Percentiles rank a stretch among this genome's conserved stretches.
phyloP scores from a whole-genome alignment of 2,888 invertebrate species.

The Amblyteles armatorius region DNA sequence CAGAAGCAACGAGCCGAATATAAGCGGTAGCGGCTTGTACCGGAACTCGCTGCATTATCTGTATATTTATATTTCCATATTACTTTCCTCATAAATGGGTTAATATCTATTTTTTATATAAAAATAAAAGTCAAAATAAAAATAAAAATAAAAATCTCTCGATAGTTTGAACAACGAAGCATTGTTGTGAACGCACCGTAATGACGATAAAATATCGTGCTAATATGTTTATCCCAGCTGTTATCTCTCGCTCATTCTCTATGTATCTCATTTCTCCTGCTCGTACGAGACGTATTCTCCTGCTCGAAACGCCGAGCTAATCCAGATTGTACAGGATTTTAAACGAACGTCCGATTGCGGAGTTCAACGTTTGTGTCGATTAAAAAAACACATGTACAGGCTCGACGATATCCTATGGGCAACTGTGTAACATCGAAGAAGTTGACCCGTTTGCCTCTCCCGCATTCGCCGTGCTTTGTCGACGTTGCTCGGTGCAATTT shows the following conservation, averaged over 20 bases:
- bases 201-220: constrained; percentile 44
- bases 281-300: background rate
- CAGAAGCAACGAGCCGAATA: constrained; percentile 26
- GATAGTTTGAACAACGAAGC: constrained; percentile 55
- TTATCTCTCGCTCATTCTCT: background rate
- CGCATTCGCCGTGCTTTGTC: constrained; percentile 23
- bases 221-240: constrained; percentile 34
- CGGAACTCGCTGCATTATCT: constrained; percentile 41
- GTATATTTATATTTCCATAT: constrained; percentile 11
- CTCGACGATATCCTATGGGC: background rate
- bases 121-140: constrained; percentile 14
- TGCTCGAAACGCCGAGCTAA: constrained; percentile 21
- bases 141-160: constrained; percentile 35
- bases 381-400: constrained; percentile 12
- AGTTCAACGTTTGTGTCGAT: constrained; percentile 35
- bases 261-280: constrained; percentile 9
- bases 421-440: constrained; percentile 5
- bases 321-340: constrained; percentile 57
- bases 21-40: constrained; percentile 12
- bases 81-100: constrained; percentile 50
- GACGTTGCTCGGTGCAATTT: constrained; percentile 43
- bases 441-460: constrained; percentile 51
- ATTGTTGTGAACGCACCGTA: constrained; percentile 45
- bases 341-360: constrained; percentile 48
- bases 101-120: constrained; percentile 17